These are phyloP conservation scores for Philaenus spumarius DNA, from an alignment of 1,140 invertebrate genomes.

Conservation along the genomic window DNA sequence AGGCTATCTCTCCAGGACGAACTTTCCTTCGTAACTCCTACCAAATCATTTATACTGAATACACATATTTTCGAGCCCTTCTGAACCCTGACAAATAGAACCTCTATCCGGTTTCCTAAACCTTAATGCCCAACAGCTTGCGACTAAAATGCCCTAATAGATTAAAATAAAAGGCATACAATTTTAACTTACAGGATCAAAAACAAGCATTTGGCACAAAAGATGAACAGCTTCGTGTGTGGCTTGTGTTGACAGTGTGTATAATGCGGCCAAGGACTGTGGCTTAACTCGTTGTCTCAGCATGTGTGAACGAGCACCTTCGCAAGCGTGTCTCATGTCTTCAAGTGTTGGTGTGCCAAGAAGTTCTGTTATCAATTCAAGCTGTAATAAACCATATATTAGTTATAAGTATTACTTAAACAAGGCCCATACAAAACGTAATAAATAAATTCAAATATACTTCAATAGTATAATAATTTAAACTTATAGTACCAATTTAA, in stretches of 20 bases:
- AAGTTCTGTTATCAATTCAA: constrained; percentile 95
- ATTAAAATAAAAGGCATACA: too few species aligned
- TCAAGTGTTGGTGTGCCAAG: constrained; percentile 93
- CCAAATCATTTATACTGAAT: too few species aligned
- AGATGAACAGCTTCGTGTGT: constrained; percentile 97
- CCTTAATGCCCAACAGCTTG: too few species aligned
- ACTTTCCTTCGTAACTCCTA: too few species aligned
- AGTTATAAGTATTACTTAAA: background rate
- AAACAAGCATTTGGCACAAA: constrained; percentile 95
- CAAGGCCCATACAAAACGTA: background rate
- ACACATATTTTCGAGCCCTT: too few species aligned
- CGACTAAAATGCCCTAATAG: too few species aligned
- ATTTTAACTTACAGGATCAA: constrained; percentile 79
- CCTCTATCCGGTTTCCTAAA: too few species aligned
- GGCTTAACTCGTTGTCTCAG: constrained; percentile 80
- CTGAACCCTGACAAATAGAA: too few species aligned
- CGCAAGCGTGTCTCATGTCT: constrained; percentile 94
- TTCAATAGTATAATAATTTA: too few species aligned
- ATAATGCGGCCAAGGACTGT: constrained; percentile 81
- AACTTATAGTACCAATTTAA: too few species aligned
- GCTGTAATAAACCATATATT: constrained; percentile 45
- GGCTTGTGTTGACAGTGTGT: constrained; percentile 85
- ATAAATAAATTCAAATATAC: background rate
- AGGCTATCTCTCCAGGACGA: too few species aligned
- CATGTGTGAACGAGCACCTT: constrained; percentile 92